Evolutionary conservation across 2,797 vertebrate genomes (phyloP).

Genomic region (Danio albolineatus): DNA sequence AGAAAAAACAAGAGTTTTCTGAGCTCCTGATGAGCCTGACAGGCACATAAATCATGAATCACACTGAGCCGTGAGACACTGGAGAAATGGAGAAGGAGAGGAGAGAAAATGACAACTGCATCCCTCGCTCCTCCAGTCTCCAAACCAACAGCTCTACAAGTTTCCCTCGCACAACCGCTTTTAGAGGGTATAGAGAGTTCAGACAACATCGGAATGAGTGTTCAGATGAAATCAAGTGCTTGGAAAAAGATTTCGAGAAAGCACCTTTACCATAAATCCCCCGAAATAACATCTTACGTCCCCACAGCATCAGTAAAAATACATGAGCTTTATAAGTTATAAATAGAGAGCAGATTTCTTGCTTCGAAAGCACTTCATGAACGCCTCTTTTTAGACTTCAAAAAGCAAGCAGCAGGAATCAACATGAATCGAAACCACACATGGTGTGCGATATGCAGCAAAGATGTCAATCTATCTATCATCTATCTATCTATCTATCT

Average conservation of each 20-base stretch:
- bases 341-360: neutral
- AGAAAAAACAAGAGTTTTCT: slow-evolving; percentile 15
- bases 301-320: slow-evolving; percentile 21
- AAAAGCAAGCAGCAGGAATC: neutral
- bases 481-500: too few species aligned
- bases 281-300: slow-evolving; percentile 6
- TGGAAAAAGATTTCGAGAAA: slow-evolving; percentile 24
- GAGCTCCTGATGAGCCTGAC: slow-evolving; percentile 40
- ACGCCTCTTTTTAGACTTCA: neutral
- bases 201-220: slow-evolving; percentile 18
- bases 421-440: neutral
- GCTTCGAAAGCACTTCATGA: neutral
- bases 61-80: slow-evolving; percentile 37
- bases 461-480: too few species aligned
- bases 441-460: too few species aligned
- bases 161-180: slow-evolving; percentile 7
- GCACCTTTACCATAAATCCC: slow-evolving; percentile 1
- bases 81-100: slow-evolving; percentile 15
- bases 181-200: slow-evolving; percentile 23
- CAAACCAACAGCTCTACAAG: slow-evolving; percentile 17
- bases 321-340: slow-evolving; percentile 10
- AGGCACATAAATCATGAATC: slow-evolving; percentile 53
- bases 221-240: neutral
- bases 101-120: neutral
- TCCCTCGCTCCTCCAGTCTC: neutral